Conservation (phyloP, 2,113 vertebrate species). For the Pelobates fuscus region DNA sequence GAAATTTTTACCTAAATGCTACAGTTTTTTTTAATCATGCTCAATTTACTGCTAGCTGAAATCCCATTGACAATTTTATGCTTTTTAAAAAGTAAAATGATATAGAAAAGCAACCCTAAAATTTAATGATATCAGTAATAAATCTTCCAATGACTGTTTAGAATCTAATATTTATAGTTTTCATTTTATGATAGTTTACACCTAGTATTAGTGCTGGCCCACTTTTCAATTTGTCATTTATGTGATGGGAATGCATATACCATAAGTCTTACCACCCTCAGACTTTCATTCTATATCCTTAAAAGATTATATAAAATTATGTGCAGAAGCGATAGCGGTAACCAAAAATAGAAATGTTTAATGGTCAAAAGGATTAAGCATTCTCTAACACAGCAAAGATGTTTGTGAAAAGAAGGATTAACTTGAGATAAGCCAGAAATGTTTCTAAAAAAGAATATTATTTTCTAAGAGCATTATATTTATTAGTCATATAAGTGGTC, state of each 20-base stretch:
- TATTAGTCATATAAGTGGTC: conserved; percentile 14
- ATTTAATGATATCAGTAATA: conserved; percentile 39
- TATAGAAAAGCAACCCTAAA: no score
- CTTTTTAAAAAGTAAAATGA: conserved; percentile 25
- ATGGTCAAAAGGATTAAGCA: conserved; percentile 51
- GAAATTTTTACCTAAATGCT: no score
- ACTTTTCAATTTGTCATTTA: conserved; percentile 46
- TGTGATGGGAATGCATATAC: conserved; percentile 52
- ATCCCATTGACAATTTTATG: no score
- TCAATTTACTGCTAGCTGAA: no score
- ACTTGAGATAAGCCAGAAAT: conserved; percentile 14
- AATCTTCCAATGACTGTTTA: conserved; percentile 8
- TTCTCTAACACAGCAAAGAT: conserved; percentile 47
- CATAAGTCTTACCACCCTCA: conserved; percentile 48
- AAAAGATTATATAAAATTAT: conserved; percentile 57
- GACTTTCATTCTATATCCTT: conserved; percentile 46
- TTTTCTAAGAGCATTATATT: conserved; percentile 11
- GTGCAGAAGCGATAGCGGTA: conserved; percentile 32
- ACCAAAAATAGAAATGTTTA: conserved; percentile 50
- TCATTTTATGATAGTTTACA: conserved; percentile 46
- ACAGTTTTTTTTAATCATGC: no score
- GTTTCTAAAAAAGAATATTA: conserved; percentile 21
- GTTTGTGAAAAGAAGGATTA: conserved; percentile 34
- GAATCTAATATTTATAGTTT: conserved; percentile 47
- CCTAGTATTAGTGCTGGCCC: conserved; percentile 55